These are phyloP conservation scores for Meriones unguiculatus DNA, from an alignment of 2,113 vertebrate species.

Conservation along the genomic window DNA sequence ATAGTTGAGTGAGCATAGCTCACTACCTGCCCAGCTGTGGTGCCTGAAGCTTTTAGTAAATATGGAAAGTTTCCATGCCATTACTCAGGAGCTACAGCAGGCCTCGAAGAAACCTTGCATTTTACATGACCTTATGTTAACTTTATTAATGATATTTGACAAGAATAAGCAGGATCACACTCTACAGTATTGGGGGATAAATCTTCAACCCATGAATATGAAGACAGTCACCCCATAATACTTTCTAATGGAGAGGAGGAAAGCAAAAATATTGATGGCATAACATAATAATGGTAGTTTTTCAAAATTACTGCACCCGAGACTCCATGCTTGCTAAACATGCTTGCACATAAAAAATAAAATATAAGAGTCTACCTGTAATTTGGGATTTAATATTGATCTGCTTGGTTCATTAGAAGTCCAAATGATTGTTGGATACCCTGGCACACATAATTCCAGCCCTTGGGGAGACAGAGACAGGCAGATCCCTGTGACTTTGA, in stretches of 20 bases:
- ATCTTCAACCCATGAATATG: neutral
- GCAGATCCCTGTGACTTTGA: too few relatives aligned
- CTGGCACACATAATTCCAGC: too few relatives aligned
- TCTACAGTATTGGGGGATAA: neutral
- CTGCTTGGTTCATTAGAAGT: neutral
- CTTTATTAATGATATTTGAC: neutral
- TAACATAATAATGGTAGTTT: constrained; percentile 32
- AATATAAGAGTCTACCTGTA: neutral
- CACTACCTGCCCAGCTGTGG: too few relatives aligned
- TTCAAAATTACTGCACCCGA: constrained; percentile 2
- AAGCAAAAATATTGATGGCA: constrained; percentile 56
- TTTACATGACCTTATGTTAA: neutral
- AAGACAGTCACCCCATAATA: neutral
- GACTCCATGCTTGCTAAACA: constrained; percentile 1
- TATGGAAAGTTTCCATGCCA: too few relatives aligned
- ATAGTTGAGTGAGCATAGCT: too few relatives aligned
- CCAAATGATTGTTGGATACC: too few relatives aligned
- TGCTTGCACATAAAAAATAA: neutral
- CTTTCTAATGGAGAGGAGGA: constrained; percentile 68
- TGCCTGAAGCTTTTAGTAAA: too few relatives aligned
- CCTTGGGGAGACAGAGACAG: too few relatives aligned
- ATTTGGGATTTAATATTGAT: neutral
- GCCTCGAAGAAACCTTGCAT: too few relatives aligned
- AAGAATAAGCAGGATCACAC: neutral
- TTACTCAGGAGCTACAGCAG: too few relatives aligned